Evolutionary conservation across 2,888 invertebrate genomes (phyloP).

Genomic region (Pyrocoelia pectoralis): DNA sequence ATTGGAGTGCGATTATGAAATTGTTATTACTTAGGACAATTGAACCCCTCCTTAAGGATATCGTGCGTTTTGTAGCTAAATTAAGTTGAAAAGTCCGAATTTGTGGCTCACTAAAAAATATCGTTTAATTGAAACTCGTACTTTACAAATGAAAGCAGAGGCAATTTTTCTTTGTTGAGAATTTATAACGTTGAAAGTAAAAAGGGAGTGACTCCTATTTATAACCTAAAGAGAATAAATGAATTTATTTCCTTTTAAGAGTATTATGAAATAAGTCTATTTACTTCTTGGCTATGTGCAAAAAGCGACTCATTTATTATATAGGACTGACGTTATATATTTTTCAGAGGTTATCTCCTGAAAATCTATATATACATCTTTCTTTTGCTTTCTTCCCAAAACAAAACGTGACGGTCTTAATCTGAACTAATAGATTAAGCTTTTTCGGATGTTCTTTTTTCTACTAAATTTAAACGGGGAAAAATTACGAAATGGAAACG

Average conservation of each 20-base stretch:
- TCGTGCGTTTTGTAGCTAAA: too few species aligned
- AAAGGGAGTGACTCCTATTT: background rate
- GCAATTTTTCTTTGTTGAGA: too few species aligned
- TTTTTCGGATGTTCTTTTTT: conserved; percentile 5
- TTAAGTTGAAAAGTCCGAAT: too few species aligned
- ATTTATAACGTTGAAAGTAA: too few species aligned
- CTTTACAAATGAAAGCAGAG: too few species aligned
- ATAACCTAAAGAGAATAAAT: background rate
- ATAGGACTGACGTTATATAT: background rate
- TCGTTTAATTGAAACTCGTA: too few species aligned
- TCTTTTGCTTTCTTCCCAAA: background rate
- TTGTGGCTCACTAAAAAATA: too few species aligned
- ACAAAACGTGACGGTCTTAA: conserved; percentile 3
- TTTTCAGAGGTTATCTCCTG: background rate
- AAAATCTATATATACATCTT: background rate
- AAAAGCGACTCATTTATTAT: background rate
- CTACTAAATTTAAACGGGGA: background rate
- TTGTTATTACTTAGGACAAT: too few species aligned
- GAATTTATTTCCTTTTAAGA: background rate
- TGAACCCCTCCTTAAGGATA: too few species aligned
- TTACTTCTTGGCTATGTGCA: background rate
- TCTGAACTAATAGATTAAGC: conserved; percentile 6
- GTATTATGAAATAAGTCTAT: background rate
- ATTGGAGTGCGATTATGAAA: too few species aligned
- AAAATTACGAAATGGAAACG: background rate